Evolutionary conservation across 1,140 invertebrate genomes (phyloP), one percentile per base, ranked within the genome.

Genomic region (Acromyrmex charruanus): DNA sequence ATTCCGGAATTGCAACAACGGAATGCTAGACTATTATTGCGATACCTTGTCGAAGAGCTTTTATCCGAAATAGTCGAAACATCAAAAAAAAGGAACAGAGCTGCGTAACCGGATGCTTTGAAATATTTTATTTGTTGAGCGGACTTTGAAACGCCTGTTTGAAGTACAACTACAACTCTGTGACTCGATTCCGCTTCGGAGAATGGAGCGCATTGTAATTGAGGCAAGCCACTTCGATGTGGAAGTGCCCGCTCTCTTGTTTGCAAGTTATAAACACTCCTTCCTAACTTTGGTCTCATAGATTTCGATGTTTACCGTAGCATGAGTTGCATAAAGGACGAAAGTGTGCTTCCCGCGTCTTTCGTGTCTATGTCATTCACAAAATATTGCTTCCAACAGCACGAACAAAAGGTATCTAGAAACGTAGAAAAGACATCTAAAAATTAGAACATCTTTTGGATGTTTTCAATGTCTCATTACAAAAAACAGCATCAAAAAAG

Each of bases 201-300:
- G n/a, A 55, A 21, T 28, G 28, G 14, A 44, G 14, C 49, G 49
- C 31, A 80, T 68, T 55, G 63, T 68, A 80, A 80, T 68, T 53
- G 65, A 79, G 44, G 12, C 39, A 35, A 58, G 77, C 59, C 16
- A 69, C 5, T 66, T 55, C 49, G 35, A 59, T 28, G 35, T 44
- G 21, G 21, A 16, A 28, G 79, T 58, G 35, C 51, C 51, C 25
- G 51, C 1, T 44, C 21, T 69, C 53, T 28, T 44, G 66, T 81
- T 81, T 58, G 31, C 53, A 58, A 81, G 49, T 81, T 81, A 44
- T 35, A 71, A 81, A 69, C 51, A 21, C 28, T 16, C 35, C 35
- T 55, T 39, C 66, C 79, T 44, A 81, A 55, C 79, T 81, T 81
- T 10, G 6, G 39, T 66, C 16, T 31, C 79, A 21, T 7, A 25